These are phyloP conservation scores for Speoplatyrhinus poulsoni DNA, from an alignment of 2,113 vertebrate species.

Conservation along the genomic window DNA sequence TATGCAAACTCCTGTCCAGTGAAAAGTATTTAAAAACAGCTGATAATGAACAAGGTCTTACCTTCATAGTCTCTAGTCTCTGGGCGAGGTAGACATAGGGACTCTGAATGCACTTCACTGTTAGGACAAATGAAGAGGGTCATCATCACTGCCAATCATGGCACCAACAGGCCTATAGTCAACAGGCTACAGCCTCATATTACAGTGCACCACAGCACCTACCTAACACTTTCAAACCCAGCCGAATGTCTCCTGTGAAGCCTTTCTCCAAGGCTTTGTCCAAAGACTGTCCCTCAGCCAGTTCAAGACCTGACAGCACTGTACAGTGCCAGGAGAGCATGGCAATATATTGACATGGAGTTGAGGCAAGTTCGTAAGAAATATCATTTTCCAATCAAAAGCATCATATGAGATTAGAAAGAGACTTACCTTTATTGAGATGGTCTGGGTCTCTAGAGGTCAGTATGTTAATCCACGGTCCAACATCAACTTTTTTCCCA, in stretches of 20 bases:
- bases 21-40: background rate
- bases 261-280: conserved; percentile 56
- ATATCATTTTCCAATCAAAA: background rate
- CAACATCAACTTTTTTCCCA: conserved; percentile 57
- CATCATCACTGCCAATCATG: background rate
- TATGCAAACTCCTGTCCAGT: no score
- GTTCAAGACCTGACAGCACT: conserved; percentile 69
- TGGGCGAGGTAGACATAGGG: conserved; percentile 62
- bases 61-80: conserved; percentile 63
- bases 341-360: background rate
- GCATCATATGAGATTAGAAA: no score
- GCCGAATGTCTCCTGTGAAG: conserved; percentile 64
- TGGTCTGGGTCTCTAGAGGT: conserved; percentile 64
- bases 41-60: conserved; percentile 24
- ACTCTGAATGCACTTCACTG: conserved; percentile 65
- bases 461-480: conserved; percentile 65
- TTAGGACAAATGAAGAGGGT: background rate
- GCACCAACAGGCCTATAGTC: background rate
- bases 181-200: background rate
- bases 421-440: conserved; percentile 61
- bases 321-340: background rate
- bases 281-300: conserved; percentile 37
- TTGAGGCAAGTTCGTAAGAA: background rate
- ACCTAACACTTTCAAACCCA: conserved; percentile 69
- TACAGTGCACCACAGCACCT: background rate